Evolutionary conservation across 2,113 vertebrate species (phyloP), one percentile per base, ranked within the genome.

Genomic region (Microcebus jonahi): DNA sequence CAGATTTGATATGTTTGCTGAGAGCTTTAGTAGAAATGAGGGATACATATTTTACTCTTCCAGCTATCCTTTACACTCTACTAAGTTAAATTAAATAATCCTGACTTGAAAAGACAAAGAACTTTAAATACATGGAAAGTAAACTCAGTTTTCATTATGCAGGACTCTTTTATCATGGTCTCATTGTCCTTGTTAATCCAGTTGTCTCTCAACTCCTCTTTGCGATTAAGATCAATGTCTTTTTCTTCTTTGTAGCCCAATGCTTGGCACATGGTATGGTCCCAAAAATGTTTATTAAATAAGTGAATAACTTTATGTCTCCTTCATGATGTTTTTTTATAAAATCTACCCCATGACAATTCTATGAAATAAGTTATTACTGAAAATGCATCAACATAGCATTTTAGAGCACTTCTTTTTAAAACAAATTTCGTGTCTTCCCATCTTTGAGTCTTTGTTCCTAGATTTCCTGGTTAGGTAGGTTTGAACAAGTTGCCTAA

Each of bases 281-380:
- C 50, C 63, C 39, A 91, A 55, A 65, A 81, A 48, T 67, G 13
- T 91, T 57, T 81, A 79, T 50, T 61, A 48, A 81, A 18, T 85
- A 67, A 94, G 25, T 39, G 6, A 91, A n/a, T 88, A 31, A 55
- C 83, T 91, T 55, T 71, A 6, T 76, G 6, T 67, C 23, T 18
- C 6, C 1, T 75, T 63, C 50, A n/a, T 75, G 68, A 50, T 15
- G 75, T 21, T 90, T 71, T 71, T 67, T 9, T 25, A 36, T 57
- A 75, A 68, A 79, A 18, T 10, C 8, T 70, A 39, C 1, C 45
- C 34, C 13, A 42, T 45, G 13, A 68, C 34, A 93, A 61, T 53
- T 77, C 21, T 31, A 20, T 83, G 10, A 87, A 94, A 88, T 88
- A 90, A 90, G 4, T 86, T 77, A 81, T 87, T 90, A 63, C 50